These are phyloP conservation scores for Trichopria drosophilae DNA, from an alignment of 2,888 invertebrate species.

Conservation along the genomic window DNA sequence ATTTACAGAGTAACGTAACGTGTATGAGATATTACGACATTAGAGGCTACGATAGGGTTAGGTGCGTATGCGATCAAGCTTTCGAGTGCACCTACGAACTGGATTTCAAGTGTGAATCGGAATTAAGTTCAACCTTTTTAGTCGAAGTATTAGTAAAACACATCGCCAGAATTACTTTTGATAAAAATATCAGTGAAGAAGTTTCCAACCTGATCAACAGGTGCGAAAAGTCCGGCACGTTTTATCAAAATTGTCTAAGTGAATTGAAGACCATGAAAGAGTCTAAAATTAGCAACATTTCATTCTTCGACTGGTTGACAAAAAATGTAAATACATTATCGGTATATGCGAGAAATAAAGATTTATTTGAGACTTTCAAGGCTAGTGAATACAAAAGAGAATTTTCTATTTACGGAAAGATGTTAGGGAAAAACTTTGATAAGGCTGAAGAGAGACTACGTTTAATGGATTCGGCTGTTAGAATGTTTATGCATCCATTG, in stretches of 20 bases:
- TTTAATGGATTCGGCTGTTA: constrained; percentile 7
- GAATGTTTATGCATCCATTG: too few relatives aligned
- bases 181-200: constrained; percentile 12
- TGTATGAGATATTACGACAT: too few relatives aligned
- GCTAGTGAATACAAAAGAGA: constrained; percentile 1
- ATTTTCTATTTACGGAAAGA: constrained; percentile 20
- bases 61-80: constrained; percentile 19
- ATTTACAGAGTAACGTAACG: constrained; percentile 10
- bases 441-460: neutral
- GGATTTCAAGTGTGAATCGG: constrained; percentile 21
- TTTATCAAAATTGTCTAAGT: constrained; percentile 5
- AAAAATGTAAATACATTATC: constrained; percentile 13
- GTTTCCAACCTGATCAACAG: constrained; percentile 11
- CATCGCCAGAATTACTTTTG: constrained; percentile 5
- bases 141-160: constrained; percentile 15
- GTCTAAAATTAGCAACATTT: constrained; percentile 6
- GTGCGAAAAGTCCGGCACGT: neutral
- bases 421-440: constrained; percentile 5
- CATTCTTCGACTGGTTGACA: constrained; percentile 17
- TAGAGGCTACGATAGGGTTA: too few relatives aligned
- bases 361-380: constrained; percentile 11
- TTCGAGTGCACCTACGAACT: constrained; percentile 21
- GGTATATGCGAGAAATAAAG: constrained; percentile 12
- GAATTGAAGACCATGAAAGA: constrained; percentile 23
- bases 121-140: constrained; percentile 13